Conservation (phyloP, 1,140 invertebrate genomes). For the Papilio polytes region DNA sequence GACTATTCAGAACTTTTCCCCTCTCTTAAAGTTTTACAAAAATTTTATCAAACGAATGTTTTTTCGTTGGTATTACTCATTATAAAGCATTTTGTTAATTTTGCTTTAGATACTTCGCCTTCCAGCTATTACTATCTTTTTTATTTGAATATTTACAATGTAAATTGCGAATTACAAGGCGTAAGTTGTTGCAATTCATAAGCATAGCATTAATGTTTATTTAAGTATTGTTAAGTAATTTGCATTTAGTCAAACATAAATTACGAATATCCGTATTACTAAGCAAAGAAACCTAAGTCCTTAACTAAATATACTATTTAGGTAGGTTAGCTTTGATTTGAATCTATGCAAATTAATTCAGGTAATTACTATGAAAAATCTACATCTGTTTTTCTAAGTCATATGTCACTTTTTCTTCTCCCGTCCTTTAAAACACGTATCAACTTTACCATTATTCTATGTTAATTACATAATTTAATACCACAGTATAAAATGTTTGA, state of each 20-base stretch:
- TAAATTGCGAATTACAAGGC: no score
- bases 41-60: conserved; percentile 1
- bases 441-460: background rate
- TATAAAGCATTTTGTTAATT: conserved; percentile 8
- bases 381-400: no score
- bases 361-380: no score
- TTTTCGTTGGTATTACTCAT: background rate
- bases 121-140: background rate
- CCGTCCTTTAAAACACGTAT: background rate
- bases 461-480: conserved; percentile 2
- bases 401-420: background rate
- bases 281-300: no score
- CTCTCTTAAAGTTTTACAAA: conserved; percentile 20
- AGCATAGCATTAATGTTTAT: no score
- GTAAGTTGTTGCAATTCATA: no score
- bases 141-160: background rate
- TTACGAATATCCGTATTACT: no score
- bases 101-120: background rate
- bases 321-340: background rate
- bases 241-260: no score
- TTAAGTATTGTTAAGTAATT: no score
- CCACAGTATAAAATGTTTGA: background rate
- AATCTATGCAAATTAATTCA: no score
- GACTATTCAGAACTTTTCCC: conserved; percentile 22
- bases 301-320: no score